Percentiles rank a stretch among this genome's conserved stretches.
Evolutionary conservation across 2,888 invertebrate genomes (phyloP).

Genomic region (Harpalus rubripes): DNA sequence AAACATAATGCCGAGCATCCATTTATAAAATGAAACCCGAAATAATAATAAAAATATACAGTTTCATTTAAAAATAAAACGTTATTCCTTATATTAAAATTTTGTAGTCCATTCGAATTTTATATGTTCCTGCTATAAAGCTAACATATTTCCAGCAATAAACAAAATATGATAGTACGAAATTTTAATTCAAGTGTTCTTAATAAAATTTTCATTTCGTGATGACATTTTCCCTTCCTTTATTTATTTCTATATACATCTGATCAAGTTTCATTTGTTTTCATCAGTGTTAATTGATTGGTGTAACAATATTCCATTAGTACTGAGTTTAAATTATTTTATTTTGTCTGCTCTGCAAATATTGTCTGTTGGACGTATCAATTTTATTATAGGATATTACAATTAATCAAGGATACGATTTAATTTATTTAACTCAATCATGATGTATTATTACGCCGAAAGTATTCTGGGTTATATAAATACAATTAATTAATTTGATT

Average conservation of each 20-base stretch:
- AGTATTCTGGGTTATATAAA: no score
- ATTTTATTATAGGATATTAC: slow-evolving; percentile 5
- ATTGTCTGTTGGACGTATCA: background rate
- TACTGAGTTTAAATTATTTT: slow-evolving; percentile 15
- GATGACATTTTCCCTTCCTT: slow-evolving; percentile 11
- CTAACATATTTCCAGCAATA: slow-evolving; percentile 2
- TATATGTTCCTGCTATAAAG: slow-evolving; percentile 22
- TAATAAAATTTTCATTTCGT: slow-evolving; percentile 14
- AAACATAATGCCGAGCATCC: background rate
- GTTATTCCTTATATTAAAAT: slow-evolving; percentile 39
- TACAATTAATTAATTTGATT: no score
- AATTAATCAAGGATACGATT: slow-evolving; percentile 7
- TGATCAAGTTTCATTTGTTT: slow-evolving; percentile 41
- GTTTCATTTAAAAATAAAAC: slow-evolving; percentile 41
- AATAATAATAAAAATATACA: slow-evolving; percentile 42
- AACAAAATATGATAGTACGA: slow-evolving; percentile 14
- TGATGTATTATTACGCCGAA: background rate
- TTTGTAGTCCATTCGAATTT: slow-evolving; percentile 42
- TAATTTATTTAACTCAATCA: background rate
- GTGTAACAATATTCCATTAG: slow-evolving; percentile 13
- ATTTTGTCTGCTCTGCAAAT: background rate
- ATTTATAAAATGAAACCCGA: slow-evolving; percentile 29
- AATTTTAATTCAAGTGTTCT: slow-evolving; percentile 18
- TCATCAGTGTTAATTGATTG: slow-evolving; percentile 32
- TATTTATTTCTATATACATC: slow-evolving; percentile 13